Evolutionary conservation across 2,113 vertebrate genomes (phyloP).

Genomic region (Nothocercus julius): DNA sequence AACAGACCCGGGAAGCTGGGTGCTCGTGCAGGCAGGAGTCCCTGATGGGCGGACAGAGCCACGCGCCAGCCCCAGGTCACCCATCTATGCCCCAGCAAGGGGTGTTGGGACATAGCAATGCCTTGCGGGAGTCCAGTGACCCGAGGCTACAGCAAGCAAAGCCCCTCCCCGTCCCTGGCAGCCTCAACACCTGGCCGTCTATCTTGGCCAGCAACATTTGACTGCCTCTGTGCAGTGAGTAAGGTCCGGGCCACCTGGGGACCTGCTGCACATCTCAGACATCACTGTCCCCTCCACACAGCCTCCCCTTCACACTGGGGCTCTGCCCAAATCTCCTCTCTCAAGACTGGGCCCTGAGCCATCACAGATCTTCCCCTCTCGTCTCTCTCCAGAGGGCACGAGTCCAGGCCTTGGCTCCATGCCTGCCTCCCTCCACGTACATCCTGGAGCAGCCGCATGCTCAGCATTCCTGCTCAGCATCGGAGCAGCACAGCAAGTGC

Average conservation of each 20-base stretch:
- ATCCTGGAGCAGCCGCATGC: neutral
- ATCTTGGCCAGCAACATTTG: neutral
- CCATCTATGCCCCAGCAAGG: neutral
- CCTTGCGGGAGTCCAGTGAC: neutral
- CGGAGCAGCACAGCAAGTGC: neutral
- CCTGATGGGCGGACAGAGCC: neutral
- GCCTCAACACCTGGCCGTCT: neutral
- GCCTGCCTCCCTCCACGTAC: neutral
- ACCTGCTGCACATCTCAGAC: neutral
- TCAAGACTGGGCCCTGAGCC: slow-evolving; percentile 24
- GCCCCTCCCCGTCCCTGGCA: neutral
- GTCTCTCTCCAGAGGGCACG: neutral
- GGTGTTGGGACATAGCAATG: neutral
- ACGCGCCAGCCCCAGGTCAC: neutral
- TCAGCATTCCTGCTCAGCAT: slow-evolving; percentile 40
- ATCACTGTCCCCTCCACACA: neutral
- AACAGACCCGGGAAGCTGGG: neutral
- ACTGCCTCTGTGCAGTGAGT: fast-evolving
- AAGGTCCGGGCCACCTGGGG: fast-evolving
- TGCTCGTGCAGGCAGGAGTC: neutral
- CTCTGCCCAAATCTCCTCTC: neutral
- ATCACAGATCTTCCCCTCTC: neutral
- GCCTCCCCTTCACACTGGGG: fast-evolving
- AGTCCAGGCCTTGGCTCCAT: slow-evolving; percentile 34
- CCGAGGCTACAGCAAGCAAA: neutral